Conservation (phyloP, 2,797 vertebrate species). For the Danio aesculapii region DNA sequence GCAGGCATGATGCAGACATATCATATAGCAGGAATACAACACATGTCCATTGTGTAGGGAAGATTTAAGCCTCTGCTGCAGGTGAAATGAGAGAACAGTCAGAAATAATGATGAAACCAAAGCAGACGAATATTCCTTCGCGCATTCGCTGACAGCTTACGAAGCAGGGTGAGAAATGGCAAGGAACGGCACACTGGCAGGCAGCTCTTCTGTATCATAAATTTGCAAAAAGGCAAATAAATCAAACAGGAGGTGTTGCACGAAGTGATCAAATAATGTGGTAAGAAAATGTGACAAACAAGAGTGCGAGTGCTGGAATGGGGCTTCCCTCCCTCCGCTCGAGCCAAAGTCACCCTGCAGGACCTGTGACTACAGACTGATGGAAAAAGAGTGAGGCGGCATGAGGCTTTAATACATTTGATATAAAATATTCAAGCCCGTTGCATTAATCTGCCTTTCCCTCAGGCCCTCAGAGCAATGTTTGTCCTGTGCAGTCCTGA, state of each 20-base stretch:
- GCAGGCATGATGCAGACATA: conserved; percentile 66
- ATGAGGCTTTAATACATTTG: conserved; percentile 76
- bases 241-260: conserved; percentile 25
- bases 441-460: conserved; percentile 82
- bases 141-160: conserved; percentile 7
- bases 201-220: conserved; percentile 28
- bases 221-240: conserved; percentile 15
- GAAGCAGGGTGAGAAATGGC: conserved; percentile 14
- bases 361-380: conserved; percentile 52
- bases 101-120: conserved; percentile 59
- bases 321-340: conserved; percentile 35
- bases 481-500: conserved; percentile 69
- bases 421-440: conserved; percentile 82
- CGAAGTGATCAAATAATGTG: not conserved
- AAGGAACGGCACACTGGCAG: conserved; percentile 14
- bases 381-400: conserved; percentile 64
- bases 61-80: conserved; percentile 60
- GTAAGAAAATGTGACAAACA: conserved; percentile 36
- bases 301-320: conserved; percentile 25
- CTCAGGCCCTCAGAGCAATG: conserved; percentile 72
- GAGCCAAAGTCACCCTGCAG: conserved; percentile 42
- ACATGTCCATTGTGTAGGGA: conserved; percentile 53
- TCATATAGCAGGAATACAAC: conserved; percentile 61
- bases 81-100: conserved; percentile 54
- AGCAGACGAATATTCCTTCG: conserved; percentile 60